These are phyloP conservation scores for Drosophila borealis DNA, from an alignment of 2,888 invertebrate species.

Conservation along the genomic window DNA sequence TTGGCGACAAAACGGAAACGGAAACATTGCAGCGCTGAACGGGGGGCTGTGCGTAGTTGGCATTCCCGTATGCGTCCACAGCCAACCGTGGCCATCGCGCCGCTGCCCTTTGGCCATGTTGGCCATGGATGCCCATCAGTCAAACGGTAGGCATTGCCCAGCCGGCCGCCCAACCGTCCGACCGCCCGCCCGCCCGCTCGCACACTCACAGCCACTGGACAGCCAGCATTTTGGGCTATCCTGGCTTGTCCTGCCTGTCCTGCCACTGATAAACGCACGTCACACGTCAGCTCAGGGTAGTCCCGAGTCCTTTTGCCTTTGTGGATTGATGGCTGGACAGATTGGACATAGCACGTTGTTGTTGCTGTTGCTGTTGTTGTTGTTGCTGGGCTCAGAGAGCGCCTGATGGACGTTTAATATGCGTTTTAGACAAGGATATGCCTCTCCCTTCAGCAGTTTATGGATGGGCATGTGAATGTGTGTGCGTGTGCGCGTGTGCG, in stretches of 20 bases:
- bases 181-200: not conserved
- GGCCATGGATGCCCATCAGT: conserved; percentile 43
- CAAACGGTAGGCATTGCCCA: conserved; percentile 32
- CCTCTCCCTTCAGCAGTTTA: conserved; percentile 2
- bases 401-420: conserved; percentile 74
- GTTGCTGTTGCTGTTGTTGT: not conserved
- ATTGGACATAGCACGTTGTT: conserved; percentile 60
- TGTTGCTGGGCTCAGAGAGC: conserved; percentile 11
- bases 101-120: conserved; percentile 3
- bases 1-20: conserved; percentile 65
- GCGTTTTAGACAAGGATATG: conserved; percentile 69
- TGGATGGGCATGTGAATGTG: conserved; percentile 21
- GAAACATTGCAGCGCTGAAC: conserved; percentile 37
- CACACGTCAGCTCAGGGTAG: conserved; percentile 64
- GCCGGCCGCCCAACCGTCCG: not conserved
- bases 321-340: conserved; percentile 69
- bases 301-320: conserved; percentile 55
- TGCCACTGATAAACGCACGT: conserved; percentile 77
- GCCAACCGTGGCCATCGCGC: too few species aligned
- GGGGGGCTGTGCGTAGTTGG: conserved; percentile 1
- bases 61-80: not conserved
- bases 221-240: conserved; percentile 12
- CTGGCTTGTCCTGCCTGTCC: conserved; percentile 33
- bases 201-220: too few species aligned
- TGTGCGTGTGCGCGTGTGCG: conserved; percentile 23